Percentiles rank a stretch among this genome's conserved stretches.
Evolutionary conservation across 1,140 invertebrate genomes (phyloP).

Genomic region (Triops cancriformis): DNA sequence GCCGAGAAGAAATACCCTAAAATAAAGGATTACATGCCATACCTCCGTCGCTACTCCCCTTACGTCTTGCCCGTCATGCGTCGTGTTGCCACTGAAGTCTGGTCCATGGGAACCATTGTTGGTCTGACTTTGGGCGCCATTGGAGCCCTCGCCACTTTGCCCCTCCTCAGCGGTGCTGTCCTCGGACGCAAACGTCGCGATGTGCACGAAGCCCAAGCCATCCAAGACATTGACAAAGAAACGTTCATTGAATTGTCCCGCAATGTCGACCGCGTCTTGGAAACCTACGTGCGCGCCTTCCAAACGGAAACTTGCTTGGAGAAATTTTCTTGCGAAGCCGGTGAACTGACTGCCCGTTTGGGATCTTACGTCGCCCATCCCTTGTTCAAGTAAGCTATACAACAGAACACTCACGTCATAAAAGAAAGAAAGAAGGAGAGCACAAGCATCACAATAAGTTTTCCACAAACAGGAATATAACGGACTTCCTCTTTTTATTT

Average conservation of each 20-base stretch:
- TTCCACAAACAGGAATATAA: neutral
- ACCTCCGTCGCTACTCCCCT: constrained; percentile 15
- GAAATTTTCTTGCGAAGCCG: constrained; percentile 28
- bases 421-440: too few species aligned
- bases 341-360: constrained; percentile 23
- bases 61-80: constrained; percentile 18
- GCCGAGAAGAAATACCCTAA: constrained; percentile 28
- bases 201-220: constrained; percentile 2
- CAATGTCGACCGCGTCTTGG: constrained; percentile 23
- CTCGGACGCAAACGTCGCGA: constrained; percentile 15
- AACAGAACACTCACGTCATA: neutral
- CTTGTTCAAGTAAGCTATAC: constrained; percentile 23
- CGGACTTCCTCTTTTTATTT: neutral
- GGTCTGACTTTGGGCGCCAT: constrained; percentile 21
- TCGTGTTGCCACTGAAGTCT: constrained; percentile 14
- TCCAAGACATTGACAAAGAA: constrained; percentile 21
- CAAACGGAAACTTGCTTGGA: constrained; percentile 22
- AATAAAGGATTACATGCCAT: constrained; percentile 25
- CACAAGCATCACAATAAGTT: neutral
- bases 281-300: constrained; percentile 24
- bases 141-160: constrained; percentile 16
- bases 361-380: constrained; percentile 21
- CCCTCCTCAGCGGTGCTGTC: neutral
- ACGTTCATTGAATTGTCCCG: constrained; percentile 3
- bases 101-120: constrained; percentile 17